Evolutionary conservation across 2,797 vertebrate species (phyloP).

Genomic region (Calcarius lapponicus): DNA sequence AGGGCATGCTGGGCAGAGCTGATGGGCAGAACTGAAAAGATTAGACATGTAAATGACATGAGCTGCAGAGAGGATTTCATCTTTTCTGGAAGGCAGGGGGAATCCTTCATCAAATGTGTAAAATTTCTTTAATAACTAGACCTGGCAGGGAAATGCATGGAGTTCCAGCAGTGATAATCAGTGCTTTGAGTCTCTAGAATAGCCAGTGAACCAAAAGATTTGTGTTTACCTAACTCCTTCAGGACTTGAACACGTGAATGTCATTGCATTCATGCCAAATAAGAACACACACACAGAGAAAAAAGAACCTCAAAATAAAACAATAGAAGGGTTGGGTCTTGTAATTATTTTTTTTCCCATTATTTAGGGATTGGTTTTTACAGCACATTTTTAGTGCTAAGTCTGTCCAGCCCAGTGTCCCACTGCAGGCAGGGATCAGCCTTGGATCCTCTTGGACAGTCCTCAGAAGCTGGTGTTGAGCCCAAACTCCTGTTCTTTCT

Average conservation of each 20-base stretch:
- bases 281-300: neutral
- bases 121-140: constrained; percentile 3
- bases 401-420: neutral
- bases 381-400: neutral
- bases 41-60: neutral
- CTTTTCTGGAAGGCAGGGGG: neutral
- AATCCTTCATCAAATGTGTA: constrained; percentile 3
- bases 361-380: neutral
- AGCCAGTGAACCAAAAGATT: neutral
- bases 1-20: neutral
- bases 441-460: neutral
- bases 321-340: neutral
- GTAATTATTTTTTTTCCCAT: neutral
- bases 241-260: neutral
- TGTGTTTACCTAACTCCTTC: neutral
- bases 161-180: neutral
- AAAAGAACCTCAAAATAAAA: neutral
- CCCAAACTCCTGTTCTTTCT: neutral
- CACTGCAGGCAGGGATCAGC: neutral
- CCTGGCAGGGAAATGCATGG: neutral
- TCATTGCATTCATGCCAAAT: neutral
- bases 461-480: neutral
- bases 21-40: neutral
- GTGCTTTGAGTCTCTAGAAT: neutral
- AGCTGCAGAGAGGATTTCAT: constrained; percentile 30